Evolutionary conservation across 2,797 vertebrate species (phyloP).

Genomic region (Eulemur albifrons): DNA sequence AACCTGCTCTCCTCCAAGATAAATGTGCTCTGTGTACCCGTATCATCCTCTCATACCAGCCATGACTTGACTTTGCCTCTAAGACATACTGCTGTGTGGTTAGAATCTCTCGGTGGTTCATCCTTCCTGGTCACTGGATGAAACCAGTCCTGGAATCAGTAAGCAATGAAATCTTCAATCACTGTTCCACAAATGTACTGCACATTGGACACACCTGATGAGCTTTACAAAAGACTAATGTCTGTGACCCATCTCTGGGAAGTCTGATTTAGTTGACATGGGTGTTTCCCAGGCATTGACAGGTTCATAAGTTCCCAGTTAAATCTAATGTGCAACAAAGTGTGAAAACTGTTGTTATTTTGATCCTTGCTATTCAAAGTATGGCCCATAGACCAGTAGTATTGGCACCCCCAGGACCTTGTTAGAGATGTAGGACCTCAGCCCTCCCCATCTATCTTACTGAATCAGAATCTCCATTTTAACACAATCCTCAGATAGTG

Average conservation of each 20-base stretch:
- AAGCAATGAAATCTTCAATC: neutral
- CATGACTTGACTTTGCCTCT: neutral
- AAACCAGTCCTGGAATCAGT: neutral
- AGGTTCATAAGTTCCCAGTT: neutral
- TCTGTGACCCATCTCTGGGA: neutral
- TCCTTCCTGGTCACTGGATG: neutral
- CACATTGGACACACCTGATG: neutral
- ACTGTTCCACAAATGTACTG: neutral
- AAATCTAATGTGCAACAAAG: neutral
- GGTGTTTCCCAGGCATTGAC: neutral
- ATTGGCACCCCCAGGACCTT: neutral
- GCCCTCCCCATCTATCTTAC: neutral
- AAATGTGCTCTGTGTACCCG: neutral
- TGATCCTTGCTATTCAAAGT: neutral
- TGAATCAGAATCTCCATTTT: neutral
- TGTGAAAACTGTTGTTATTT: neutral
- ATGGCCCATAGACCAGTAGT: neutral
- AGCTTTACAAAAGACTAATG: neutral
- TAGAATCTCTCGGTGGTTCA: neutral
- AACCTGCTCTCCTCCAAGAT: neutral
- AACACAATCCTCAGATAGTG: neutral
- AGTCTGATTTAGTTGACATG: neutral
- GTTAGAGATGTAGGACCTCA: neutral
- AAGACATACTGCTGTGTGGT: neutral
- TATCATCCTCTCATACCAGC: neutral